A percentile compares a stretch with the other conserved stretches of the same genome.
These are phyloP conservation scores for Xiphophorus hellerii DNA, from an alignment of 2,113 vertebrate genomes.

Conservation along the genomic window DNA sequence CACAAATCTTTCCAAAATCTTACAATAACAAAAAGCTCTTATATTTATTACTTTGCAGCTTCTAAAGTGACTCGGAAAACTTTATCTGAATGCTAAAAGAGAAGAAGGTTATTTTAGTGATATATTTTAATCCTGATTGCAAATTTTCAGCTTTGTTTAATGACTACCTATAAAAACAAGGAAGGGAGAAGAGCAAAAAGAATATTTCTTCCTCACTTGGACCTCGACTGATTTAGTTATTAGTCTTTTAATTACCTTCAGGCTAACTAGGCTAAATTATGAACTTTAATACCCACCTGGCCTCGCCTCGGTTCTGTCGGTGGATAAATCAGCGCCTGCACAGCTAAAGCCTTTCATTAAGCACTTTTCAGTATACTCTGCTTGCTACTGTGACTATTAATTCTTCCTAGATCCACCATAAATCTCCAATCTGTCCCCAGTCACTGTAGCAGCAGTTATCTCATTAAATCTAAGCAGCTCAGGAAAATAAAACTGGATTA, in stretches of 20 bases:
- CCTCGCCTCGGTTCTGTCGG: slow-evolving; percentile 5
- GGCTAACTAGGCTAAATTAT: slow-evolving; percentile 31
- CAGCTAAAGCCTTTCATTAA: slow-evolving; percentile 26
- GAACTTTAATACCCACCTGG: slow-evolving; percentile 18
- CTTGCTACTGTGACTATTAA: slow-evolving; percentile 13
- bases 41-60: too few species aligned
- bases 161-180: not conserved
- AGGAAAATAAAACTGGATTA: not conserved
- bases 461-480: slow-evolving; percentile 11
- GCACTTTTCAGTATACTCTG: slow-evolving; percentile 27
- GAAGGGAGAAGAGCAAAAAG: not conserved
- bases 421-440: slow-evolving; percentile 21
- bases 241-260: slow-evolving; percentile 22
- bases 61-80: too few species aligned
- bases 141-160: not conserved
- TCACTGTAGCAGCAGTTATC: not conserved
- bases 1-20: too few species aligned
- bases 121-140: too few species aligned
- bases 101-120: too few species aligned
- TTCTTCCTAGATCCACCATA: slow-evolving; percentile 26
- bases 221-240: slow-evolving; percentile 6
- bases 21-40: too few species aligned
- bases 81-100: too few species aligned
- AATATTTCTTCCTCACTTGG: not conserved
- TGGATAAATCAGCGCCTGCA: slow-evolving; percentile 12